Conservation (phyloP, 2,797 vertebrate genomes). For the Poecilia picta region DNA sequence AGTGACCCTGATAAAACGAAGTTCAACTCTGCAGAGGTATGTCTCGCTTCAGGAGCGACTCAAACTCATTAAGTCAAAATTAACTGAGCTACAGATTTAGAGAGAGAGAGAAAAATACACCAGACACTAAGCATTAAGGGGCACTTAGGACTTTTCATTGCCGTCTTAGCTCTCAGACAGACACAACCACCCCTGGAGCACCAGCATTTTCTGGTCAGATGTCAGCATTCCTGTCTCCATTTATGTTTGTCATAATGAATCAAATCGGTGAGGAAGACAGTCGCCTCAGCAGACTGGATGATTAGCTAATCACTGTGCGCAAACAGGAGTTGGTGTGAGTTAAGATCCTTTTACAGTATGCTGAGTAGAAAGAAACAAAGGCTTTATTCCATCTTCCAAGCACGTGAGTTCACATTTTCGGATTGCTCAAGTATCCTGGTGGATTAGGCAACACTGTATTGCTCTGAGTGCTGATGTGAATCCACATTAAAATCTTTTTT, state of each 20-base stretch:
- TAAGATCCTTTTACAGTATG: conserved; percentile 29
- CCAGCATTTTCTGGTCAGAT: conserved; percentile 42
- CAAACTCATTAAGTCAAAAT: conserved; percentile 65
- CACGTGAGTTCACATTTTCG: conserved; percentile 2
- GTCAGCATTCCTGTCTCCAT: conserved; percentile 20
- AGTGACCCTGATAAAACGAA: conserved; percentile 42
- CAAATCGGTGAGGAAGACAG: conserved; percentile 29
- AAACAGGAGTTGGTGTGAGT: conserved; percentile 22
- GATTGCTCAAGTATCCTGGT: conserved; percentile 8
- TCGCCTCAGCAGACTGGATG: conserved; percentile 34
- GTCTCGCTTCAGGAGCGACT: conserved; percentile 53
- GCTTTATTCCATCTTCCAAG: conserved; percentile 7
- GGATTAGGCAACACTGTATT: conserved; percentile 30
- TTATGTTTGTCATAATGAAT: conserved; percentile 10
- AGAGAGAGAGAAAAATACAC: conserved; percentile 11
- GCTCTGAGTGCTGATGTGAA: conserved; percentile 19
- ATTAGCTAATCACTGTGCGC: conserved; percentile 23
- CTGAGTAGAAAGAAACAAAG: conserved; percentile 12
- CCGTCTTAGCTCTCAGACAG: conserved; percentile 54
- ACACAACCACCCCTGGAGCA: conserved; percentile 59
- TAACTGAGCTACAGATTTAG: conserved; percentile 48
- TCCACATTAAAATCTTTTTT: conserved; percentile 20
- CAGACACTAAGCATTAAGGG: conserved; percentile 52
- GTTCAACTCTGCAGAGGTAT: conserved; percentile 61
- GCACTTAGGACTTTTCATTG: conserved; percentile 47